These are phyloP conservation scores for Cactoblastis cactorum DNA, from an alignment of 2,888 invertebrate species.

Conservation along the genomic window DNA sequence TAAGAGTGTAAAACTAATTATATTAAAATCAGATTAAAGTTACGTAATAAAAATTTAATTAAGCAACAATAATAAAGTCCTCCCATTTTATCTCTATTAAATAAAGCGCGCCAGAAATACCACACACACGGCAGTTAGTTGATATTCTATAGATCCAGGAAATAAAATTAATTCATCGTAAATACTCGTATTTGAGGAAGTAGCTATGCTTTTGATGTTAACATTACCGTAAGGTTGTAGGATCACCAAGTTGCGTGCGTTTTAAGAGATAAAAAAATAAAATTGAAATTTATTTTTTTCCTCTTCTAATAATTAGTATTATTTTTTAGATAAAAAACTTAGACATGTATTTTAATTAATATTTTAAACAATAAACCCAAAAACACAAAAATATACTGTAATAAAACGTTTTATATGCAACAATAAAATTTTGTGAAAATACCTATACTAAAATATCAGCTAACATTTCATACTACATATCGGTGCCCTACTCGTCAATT, in stretches of 20 bases:
- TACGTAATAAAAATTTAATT: too few species aligned
- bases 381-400: too few species aligned
- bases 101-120: conserved; percentile 6
- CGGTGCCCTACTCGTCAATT: too few species aligned
- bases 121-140: conserved; percentile 5
- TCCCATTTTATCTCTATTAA: conserved; percentile 9
- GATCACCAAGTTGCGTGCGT: background rate
- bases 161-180: conserved; percentile 21
- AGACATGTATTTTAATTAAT: too few species aligned
- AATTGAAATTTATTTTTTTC: too few species aligned
- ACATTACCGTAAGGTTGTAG: conserved; percentile 34
- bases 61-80: background rate
- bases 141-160: conserved; percentile 12
- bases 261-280: background rate
- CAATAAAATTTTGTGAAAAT: too few species aligned
- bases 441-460: too few species aligned
- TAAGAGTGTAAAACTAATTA: too few species aligned
- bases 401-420: too few species aligned
- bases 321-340: background rate
- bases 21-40: too few species aligned
- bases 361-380: too few species aligned
- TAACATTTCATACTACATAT: too few species aligned
- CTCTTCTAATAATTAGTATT: background rate
- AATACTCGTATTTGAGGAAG: conserved; percentile 17
- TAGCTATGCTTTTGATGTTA: conserved; percentile 43